Evolutionary conservation across 2,797 vertebrate genomes (phyloP), one percentile per base, ranked within the genome.

Genomic region (Cephalopachus bancanus): DNA sequence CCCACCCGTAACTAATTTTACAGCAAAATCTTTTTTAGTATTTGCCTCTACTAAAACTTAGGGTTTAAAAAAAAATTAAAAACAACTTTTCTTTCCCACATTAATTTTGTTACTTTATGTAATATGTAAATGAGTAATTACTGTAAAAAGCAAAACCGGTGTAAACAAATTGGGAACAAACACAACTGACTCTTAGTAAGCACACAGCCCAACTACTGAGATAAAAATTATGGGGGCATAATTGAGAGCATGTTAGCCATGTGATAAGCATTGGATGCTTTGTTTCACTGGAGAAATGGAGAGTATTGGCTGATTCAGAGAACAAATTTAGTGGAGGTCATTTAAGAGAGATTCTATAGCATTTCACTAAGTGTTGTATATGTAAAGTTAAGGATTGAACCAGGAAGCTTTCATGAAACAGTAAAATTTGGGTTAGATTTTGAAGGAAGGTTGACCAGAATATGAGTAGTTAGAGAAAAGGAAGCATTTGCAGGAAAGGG

Each of bases 41-140:
- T 88, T 93, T 83, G 60, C n/a, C 71, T 87, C 80, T 75, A 81
- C 55, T 65, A 60, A 96, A 87, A 90, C 19, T 67, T 80, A 60
- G n/a, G 26, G 7, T 1, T 85, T 80, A 84, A 62, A 55, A 44
- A 26, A 30, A 15, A 74, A 83, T 75, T 78, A 78, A 20, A 94
- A 92, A 90, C 12, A 74, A 33, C 33, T 75, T 3, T 51, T 88
- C 74, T 95, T 86, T 89, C 51, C 12, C 4, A 24, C 11, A 62
- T 6, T 53, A 37, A 53, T 83, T 88, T 90, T 51, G 37, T 94
- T 81, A 64, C 49, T 59, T 87, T 83, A 67, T 49, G 5, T 60
- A 78, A 86, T 65, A 55, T 15, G 72, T 79, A 78, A 89, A 59
- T 93, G 59, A 85, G 53, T 95, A 83, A 76, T 97, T 83, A 69